Percentiles rank a stretch among this genome's conserved stretches.
Evolutionary conservation across 2,113 vertebrate species (phyloP).

Genomic region (Vulpes vulpes): DNA sequence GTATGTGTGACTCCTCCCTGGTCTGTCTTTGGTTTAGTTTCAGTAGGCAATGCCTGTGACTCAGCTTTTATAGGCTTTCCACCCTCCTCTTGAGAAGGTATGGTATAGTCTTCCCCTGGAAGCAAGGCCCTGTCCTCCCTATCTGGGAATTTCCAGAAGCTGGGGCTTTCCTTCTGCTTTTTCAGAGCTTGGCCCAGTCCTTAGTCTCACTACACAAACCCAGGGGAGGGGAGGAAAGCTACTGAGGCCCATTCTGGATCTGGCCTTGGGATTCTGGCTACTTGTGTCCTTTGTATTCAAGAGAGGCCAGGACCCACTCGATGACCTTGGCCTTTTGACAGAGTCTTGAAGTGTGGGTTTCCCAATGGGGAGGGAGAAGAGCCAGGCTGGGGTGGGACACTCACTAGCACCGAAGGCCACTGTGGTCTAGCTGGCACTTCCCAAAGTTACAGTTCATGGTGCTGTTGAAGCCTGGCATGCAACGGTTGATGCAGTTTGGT

Average conservation of each 20-base stretch:
- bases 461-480: rapidly evolving
- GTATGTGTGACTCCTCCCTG: not conserved
- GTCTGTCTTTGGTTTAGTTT: not conserved
- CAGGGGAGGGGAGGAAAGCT: not conserved
- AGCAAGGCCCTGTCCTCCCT: not conserved
- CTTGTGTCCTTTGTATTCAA: not conserved
- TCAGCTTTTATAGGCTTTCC: not conserved
- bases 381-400: not conserved
- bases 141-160: not conserved
- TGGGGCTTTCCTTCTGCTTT: not conserved
- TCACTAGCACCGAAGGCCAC: slow-evolving; percentile 74
- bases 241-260: not conserved
- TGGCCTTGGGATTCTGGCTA: not conserved
- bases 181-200: not conserved
- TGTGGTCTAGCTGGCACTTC: slow-evolving; percentile 9
- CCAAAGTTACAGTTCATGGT: slow-evolving; percentile 61
- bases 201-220: not conserved
- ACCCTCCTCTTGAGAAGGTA: not conserved
- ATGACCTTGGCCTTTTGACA: not conserved
- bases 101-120: not conserved
- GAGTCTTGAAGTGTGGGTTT: not conserved
- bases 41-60: not conserved
- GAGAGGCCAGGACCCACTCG: not conserved
- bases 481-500: slow-evolving; percentile 18
- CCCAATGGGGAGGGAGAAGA: too few species aligned